Base-by-base conservation (phyloP, 1,140 invertebrate species). In the Gryllus bimaculatus region DNA sequence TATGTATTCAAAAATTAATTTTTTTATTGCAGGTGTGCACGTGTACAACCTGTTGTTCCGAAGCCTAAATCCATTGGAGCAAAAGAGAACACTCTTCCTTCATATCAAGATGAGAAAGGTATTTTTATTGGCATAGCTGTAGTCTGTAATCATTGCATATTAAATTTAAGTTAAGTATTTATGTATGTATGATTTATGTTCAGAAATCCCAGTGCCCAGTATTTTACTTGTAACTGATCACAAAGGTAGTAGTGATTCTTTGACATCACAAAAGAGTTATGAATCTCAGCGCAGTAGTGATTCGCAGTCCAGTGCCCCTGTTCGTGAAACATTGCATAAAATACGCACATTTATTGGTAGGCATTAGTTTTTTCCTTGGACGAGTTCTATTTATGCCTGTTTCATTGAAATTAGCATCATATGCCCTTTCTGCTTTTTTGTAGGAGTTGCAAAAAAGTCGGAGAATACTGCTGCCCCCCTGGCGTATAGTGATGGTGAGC, bases 161-260 rank as follows among this genome's bases (percentile, higher is more conserved):
- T 39, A 5, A 39, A 39, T 39, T 39, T 39, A 39, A 39, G 26
- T 39, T 39, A 39, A 39, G 26, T 39, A 39, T 39, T 39, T 39
- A 39, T 39, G 26, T 39, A 39, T 39, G 26, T 39, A 39, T 39
- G 26, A 39, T 39, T 39, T 39, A 39, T 39, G 26, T 39, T 5
- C 54, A 13, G 54, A 66, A 66, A 66, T 66, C 0, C 18, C 54
- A 66, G 54, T 76, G n/a, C 47, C n/a, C 13, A 47, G 47, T 15
- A n/a, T 26, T 74, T 47, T 73, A 49, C 47, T 21, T 18, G 81
- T 84, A 6, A 83, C 84, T 47, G 85, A 86, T 15, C 84, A 88
- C 20, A 90, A 90, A 83, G 88, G 87, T 15, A 89, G 89, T 79
- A 83, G 88, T 26, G 89, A 90, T 81, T 89, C 88, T 78, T 83